Percentiles rank a stretch among this genome's conserved stretches.
Conservation (phyloP, 1,140 invertebrate genomes). For the Penaeus japonicus region DNA sequence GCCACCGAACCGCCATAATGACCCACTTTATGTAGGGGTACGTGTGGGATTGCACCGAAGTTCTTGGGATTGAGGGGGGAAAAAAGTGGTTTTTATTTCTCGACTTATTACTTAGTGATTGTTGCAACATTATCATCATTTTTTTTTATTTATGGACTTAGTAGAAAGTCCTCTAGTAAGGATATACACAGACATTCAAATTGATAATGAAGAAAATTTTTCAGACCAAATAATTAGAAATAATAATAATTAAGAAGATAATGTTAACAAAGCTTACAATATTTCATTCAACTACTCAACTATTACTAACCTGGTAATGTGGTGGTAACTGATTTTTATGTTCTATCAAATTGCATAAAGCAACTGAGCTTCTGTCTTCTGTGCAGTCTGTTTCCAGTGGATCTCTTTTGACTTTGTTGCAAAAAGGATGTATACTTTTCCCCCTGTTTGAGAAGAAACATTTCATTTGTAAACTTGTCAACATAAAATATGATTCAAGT, state of each 20-base stretch:
- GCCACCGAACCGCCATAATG: conserved; percentile 88
- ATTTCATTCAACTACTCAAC: background rate
- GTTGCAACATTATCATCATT: too few relatives aligned
- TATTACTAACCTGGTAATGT: conserved; percentile 79
- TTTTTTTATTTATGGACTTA: too few relatives aligned
- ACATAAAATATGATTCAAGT: too few relatives aligned
- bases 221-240: too few relatives aligned
- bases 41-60: conserved; percentile 80
- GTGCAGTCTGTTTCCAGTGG: conserved; percentile 95
- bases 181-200: too few relatives aligned
- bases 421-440: conserved; percentile 80
- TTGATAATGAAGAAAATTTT: background rate
- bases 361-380: conserved; percentile 88
- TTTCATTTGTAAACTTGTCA: background rate
- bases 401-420: conserved; percentile 90
- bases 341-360: conserved; percentile 92
- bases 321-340: conserved; percentile 80
- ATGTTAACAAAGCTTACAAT: too few relatives aligned
- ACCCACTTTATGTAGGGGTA: conserved; percentile 66
- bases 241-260: background rate
- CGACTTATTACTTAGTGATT: background rate
- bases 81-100: background rate
- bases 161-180: too few relatives aligned
- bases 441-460: conserved; percentile 58
- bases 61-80: conserved; percentile 71